Conservation (phyloP, 2,113 vertebrate genomes). For the Podilymbus podiceps region DNA sequence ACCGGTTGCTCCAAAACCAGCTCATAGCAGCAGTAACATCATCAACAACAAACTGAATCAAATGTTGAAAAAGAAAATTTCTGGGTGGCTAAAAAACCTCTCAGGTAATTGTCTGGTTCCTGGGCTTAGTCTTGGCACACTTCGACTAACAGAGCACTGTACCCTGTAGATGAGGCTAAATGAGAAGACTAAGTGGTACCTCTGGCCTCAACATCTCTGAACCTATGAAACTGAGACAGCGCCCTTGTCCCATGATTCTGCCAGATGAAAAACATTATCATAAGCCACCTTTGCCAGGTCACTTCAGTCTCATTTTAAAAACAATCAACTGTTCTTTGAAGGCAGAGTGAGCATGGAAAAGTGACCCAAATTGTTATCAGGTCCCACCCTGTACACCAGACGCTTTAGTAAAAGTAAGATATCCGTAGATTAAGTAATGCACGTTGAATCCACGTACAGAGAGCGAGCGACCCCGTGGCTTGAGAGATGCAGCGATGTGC, state of each 20-base stretch:
- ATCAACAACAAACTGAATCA: not conserved
- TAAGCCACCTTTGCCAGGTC: not conserved
- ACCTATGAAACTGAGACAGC: fast-evolving
- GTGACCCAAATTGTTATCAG: not conserved
- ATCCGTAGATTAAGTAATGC: fast-evolving
- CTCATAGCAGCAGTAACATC: not conserved
- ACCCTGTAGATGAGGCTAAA: not conserved
- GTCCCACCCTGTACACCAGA: fast-evolving
- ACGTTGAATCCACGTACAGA: fast-evolving
- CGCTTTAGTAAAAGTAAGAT: not conserved
- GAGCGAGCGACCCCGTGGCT: fast-evolving
- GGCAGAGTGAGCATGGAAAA: not conserved
- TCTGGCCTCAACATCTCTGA: not conserved
- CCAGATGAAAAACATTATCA: fast-evolving
- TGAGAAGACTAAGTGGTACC: not conserved
- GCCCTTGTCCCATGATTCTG: not conserved
- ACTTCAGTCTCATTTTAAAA: not conserved
- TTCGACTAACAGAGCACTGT: not conserved
- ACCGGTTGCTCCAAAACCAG: not conserved
- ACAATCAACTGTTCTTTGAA: not conserved
- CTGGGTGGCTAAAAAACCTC: not conserved
- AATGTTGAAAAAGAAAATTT: not conserved
- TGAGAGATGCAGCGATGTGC: fast-evolving
- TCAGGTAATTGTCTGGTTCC: not conserved
- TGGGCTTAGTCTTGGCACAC: not conserved